Conservation (phyloP, 2,797 vertebrate genomes). For the Phoeniculus purpureus region DNA sequence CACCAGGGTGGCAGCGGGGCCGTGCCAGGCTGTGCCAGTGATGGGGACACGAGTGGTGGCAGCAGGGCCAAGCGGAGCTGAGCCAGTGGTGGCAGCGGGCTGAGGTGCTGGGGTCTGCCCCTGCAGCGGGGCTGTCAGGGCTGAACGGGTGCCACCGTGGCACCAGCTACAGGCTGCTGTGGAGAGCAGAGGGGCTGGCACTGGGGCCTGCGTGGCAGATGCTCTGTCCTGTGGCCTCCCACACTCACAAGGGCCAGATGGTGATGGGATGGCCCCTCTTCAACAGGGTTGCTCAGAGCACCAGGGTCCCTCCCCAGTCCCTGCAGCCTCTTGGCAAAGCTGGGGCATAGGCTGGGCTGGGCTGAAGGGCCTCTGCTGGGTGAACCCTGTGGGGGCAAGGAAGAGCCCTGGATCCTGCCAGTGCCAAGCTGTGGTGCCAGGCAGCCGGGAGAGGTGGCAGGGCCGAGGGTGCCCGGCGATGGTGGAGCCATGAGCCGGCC, state of each 20-base stretch:
- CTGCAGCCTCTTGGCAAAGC: background rate
- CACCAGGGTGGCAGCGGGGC: background rate
- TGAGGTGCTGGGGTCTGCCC: background rate
- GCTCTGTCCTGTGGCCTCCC: background rate
- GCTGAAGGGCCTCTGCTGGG: background rate
- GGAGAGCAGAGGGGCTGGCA: background rate
- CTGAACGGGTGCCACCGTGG: background rate
- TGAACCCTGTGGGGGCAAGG: fast-evolving
- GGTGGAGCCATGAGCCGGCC: background rate
- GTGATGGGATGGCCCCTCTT: background rate
- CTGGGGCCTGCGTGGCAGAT: fast-evolving
- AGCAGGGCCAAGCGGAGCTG: background rate
- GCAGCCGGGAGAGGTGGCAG: fast-evolving
- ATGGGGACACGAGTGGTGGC: too few species aligned
- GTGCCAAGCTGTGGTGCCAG: background rate
- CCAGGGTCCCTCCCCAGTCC: too few species aligned
- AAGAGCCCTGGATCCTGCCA: background rate
- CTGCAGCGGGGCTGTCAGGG: background rate
- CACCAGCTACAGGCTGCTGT: background rate
- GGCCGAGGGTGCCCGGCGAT: background rate
- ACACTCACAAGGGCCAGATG: fast-evolving
- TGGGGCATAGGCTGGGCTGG: fast-evolving
- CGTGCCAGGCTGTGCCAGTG: background rate
- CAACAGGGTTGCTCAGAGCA: background rate
- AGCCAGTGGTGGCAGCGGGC: background rate